Evolutionary conservation across 2,797 vertebrate genomes (phyloP).

Genomic region (Brachyrhaphis roseni): DNA sequence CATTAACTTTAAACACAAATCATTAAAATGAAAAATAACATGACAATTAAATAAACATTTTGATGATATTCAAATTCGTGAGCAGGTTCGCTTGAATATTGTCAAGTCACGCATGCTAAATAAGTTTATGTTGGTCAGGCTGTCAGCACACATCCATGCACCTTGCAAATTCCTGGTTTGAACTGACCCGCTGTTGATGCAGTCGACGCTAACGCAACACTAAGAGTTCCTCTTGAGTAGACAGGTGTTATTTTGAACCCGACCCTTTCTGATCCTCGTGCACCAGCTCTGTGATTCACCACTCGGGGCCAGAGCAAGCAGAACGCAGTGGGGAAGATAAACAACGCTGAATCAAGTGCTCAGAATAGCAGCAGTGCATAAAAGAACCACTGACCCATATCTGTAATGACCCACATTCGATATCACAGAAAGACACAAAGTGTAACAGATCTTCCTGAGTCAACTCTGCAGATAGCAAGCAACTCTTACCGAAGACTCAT

Average conservation of each 20-base stretch:
- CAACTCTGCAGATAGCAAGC: constrained; percentile 35
- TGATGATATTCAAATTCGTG: background rate
- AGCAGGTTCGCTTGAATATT: background rate
- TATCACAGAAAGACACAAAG: constrained; percentile 43
- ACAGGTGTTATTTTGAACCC: constrained; percentile 51
- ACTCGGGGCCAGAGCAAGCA: constrained; percentile 30
- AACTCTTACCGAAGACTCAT: background rate
- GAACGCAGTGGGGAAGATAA: constrained; percentile 31
- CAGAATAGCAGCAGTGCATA: constrained; percentile 66
- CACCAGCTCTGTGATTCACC: constrained; percentile 15
- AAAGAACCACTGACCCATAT: constrained; percentile 75
- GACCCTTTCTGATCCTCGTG: background rate
- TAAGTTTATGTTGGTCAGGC: constrained; percentile 31
- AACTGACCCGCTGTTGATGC: constrained; percentile 10
- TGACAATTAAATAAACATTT: background rate
- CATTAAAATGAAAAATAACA: no score
- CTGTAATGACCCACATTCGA: constrained; percentile 76
- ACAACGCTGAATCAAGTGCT: constrained; percentile 52
- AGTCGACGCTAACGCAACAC: constrained; percentile 29
- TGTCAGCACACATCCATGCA: background rate
- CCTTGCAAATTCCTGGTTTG: constrained; percentile 28
- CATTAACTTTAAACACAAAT: no score
- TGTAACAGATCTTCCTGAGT: constrained; percentile 37
- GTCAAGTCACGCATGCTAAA: background rate
- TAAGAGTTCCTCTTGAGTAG: constrained; percentile 18